Base-by-base conservation (phyloP, 2,113 vertebrate species). In the Eulemur rufifrons region DNA sequence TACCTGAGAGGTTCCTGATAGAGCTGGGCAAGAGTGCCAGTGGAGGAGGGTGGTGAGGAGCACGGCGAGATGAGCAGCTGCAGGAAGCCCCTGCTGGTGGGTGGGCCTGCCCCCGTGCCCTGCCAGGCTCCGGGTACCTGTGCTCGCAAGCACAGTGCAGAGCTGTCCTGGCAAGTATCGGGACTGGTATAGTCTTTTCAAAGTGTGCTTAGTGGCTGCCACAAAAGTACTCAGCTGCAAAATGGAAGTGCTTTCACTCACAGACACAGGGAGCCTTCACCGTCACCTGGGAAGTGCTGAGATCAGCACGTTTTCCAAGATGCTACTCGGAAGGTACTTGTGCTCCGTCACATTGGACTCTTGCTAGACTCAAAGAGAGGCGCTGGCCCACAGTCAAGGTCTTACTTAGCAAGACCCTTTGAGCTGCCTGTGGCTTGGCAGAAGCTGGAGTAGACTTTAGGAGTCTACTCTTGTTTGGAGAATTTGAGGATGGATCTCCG, bases 121-220 rank as follows among this genome's bases (percentile, higher is more conserved):
- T 12, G 3, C 39, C 42, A 76, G 71, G 10, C 45, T 27, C 27
- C 37, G 13, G 47, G 34, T 77, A 52, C 76, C 9, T 3, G 13
- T 42, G 83, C 29, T 59, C 54, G 45, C 0, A 0, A 29, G 17
- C 12, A 4, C 34, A 5, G 39, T 2, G 39, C 47, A 3, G 18
- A 32, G 74, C 32, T 3, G 15, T n/a, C 11, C 13, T 17, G 39
- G 52, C 54, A 0, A 63, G 45, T 4, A 4, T 5, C 27, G 8
- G 84, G 54, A 0, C 81, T 59, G 1, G 47, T 0, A 1, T 13
- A 0, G 50, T 11, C 10, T 50, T 27, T 6, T 32, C 37, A 2
- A 0, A 5, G 20, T 15, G 37, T 34, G 9, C 15, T 27, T 50
- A 4, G n/a, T 0, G 6, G 37, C 20, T 17, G 9, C 54, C 34